These are phyloP conservation scores for Hydrocynus forskahlii DNA, from an alignment of 2,797 vertebrate genomes.

Conservation along the genomic window DNA sequence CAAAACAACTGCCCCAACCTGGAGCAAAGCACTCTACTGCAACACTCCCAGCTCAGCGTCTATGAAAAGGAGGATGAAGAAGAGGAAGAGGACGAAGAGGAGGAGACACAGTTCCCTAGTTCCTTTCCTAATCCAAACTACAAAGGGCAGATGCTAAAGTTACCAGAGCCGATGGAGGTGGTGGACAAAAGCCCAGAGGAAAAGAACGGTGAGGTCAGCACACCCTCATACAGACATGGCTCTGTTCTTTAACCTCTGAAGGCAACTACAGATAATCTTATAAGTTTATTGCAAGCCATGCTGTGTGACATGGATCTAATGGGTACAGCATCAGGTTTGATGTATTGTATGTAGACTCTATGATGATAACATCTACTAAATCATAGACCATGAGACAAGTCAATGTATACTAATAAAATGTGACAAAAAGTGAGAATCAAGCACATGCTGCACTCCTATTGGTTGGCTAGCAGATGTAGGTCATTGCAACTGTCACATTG, in stretches of 20 bases:
- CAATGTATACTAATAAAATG: too few relatives aligned
- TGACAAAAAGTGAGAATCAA: too few relatives aligned
- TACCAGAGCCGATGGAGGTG: slow-evolving; percentile 29
- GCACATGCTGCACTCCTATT: too few relatives aligned
- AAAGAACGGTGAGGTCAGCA: slow-evolving; percentile 29
- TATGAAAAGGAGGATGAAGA: slow-evolving; percentile 37
- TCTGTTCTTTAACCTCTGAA: slow-evolving; percentile 47
- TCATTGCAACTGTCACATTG: too few relatives aligned
- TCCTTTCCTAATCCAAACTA: slow-evolving; percentile 52
- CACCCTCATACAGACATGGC: slow-evolving; percentile 46
- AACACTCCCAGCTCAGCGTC: slow-evolving; percentile 11
- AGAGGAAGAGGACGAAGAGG: neutral
- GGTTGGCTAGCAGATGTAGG: too few relatives aligned
- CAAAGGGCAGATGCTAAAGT: slow-evolving; percentile 49
- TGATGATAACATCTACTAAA: too few relatives aligned
- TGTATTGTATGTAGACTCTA: too few relatives aligned
- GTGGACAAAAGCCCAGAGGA: slow-evolving; percentile 33
- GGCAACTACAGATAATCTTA: neutral
- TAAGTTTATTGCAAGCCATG: too few relatives aligned
- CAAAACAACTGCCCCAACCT: neutral
- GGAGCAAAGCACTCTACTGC: slow-evolving; percentile 37
- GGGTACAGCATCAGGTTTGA: too few relatives aligned
- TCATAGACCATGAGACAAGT: too few relatives aligned
- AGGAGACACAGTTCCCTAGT: neutral
- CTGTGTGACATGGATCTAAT: too few relatives aligned